A percentile compares a stretch with the other conserved stretches of the same genome.
phyloP scores from a whole-genome alignment of 2,888 invertebrate species.

The Nasonia oneida region DNA sequence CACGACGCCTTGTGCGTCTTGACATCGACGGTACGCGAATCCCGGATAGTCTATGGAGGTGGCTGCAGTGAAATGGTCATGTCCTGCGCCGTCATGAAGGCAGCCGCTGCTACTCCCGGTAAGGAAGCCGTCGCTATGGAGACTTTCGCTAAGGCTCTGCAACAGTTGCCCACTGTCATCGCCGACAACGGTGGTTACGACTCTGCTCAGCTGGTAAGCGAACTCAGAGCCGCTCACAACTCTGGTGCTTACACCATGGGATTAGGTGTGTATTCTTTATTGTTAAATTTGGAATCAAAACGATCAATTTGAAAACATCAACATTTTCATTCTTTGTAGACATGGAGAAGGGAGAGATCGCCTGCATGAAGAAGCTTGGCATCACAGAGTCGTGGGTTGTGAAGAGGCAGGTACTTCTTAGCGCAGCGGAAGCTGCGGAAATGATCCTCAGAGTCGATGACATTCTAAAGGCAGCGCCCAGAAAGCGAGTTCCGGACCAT shows the following conservation, averaged over 20 bases:
- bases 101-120: slow-evolving; percentile 93
- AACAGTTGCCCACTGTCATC: slow-evolving; percentile 95
- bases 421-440: slow-evolving; percentile 98
- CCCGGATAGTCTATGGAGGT: slow-evolving; percentile 94
- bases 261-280: slow-evolving; percentile 81
- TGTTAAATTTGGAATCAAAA: neutral
- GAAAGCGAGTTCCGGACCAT: slow-evolving; percentile 92
- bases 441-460: slow-evolving; percentile 99
- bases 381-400: slow-evolving; percentile 98
- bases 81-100: slow-evolving; percentile 93
- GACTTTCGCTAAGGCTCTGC: slow-evolving; percentile 94
- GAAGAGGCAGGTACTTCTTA: slow-evolving; percentile 96
- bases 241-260: slow-evolving; percentile 89
- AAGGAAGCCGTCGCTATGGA: slow-evolving; percentile 99
- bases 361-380: slow-evolving; percentile 94
- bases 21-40: slow-evolving; percentile 96
- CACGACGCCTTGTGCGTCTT: slow-evolving; percentile 99
- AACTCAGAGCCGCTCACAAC: slow-evolving; percentile 94
- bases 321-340: slow-evolving; percentile 80
- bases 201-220: slow-evolving; percentile 95
- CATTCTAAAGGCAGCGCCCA: slow-evolving; percentile 95
- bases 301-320: neutral
- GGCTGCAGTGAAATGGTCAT: slow-evolving; percentile 98
- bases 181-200: slow-evolving; percentile 99
- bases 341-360: slow-evolving; percentile 93